Percentiles rank a stretch among this genome's conserved stretches.
These are phyloP conservation scores for Cryptoblepharus egeriae DNA, from an alignment of 2,797 vertebrate genomes.

Conservation along the genomic window DNA sequence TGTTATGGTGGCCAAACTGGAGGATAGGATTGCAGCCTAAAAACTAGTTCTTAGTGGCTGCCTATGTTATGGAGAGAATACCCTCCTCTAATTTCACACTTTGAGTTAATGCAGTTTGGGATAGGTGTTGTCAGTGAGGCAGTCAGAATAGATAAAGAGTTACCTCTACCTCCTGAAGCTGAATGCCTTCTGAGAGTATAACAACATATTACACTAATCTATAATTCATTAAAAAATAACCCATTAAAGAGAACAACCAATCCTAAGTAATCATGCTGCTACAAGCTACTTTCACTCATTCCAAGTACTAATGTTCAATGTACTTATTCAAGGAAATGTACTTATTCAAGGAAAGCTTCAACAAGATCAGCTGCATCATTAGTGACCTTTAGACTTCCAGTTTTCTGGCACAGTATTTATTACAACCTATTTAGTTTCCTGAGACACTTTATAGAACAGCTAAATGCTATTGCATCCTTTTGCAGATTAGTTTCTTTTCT, in stretches of 20 bases:
- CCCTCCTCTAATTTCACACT: too few species aligned
- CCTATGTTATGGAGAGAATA: too few species aligned
- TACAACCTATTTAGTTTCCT: too few species aligned
- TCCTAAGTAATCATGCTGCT: background rate
- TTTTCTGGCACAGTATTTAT: background rate
- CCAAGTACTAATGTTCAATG: background rate
- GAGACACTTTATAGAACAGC: background rate
- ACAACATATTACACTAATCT: too few species aligned
- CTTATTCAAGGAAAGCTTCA: background rate
- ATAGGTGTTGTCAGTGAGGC: too few species aligned
- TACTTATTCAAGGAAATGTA: background rate
- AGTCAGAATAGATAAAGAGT: too few species aligned
- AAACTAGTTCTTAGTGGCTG: too few species aligned
- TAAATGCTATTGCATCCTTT: background rate
- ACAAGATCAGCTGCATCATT: background rate
- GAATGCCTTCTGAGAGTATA: too few species aligned
- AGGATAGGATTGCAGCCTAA: too few species aligned
- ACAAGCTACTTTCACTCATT: background rate
- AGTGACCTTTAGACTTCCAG: background rate
- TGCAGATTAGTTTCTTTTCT: background rate
- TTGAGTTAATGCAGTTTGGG: too few species aligned
- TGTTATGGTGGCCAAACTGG: too few species aligned
- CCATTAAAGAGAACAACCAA: background rate
- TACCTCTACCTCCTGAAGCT: too few species aligned
- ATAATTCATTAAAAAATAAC: constrained; percentile 3